Percentiles rank a stretch among this genome's conserved stretches.
These are phyloP conservation scores for Alauda arvensis DNA, from an alignment of 2,797 vertebrate species.

Conservation along the genomic window DNA sequence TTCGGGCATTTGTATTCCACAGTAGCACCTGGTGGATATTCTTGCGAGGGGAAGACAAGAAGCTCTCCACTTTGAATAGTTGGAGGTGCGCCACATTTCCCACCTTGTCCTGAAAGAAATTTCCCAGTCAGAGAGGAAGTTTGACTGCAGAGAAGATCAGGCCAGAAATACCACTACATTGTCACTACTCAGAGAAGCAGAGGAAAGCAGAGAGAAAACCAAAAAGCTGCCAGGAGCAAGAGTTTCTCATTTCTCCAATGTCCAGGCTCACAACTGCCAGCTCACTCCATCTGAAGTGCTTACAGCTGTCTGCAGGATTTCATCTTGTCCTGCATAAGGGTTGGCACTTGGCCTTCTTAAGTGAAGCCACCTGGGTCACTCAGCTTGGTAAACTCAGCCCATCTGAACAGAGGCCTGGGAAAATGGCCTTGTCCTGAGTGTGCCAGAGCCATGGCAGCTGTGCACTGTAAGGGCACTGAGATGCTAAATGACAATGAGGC, in stretches of 20 bases:
- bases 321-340: not conserved
- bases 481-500: not conserved
- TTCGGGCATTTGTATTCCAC: slow-evolving; percentile 6
- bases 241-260: not conserved
- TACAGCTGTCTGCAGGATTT: not conserved
- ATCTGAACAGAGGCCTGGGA: not conserved
- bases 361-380: not conserved
- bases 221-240: not conserved
- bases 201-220: not conserved
- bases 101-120: slow-evolving; percentile 5
- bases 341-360: not conserved
- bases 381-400: not conserved
- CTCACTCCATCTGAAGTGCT: not conserved
- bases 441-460: not conserved
- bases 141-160: not conserved
- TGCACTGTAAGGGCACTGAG: not conserved
- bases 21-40: not conserved
- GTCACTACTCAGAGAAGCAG: rapidly evolving
- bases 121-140: not conserved
- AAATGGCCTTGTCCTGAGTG: not conserved
- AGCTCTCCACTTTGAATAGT: slow-evolving; percentile 28
- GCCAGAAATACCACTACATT: not conserved
- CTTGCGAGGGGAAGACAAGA: not conserved
- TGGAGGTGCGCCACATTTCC: slow-evolving; percentile 5
- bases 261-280: not conserved